Evolutionary conservation across 30 jellyfish, hydroid and myxozoan species (phyloP), one percentile per base, ranked within the genome.

Genomic region (Hydra vulgaris): DNA sequence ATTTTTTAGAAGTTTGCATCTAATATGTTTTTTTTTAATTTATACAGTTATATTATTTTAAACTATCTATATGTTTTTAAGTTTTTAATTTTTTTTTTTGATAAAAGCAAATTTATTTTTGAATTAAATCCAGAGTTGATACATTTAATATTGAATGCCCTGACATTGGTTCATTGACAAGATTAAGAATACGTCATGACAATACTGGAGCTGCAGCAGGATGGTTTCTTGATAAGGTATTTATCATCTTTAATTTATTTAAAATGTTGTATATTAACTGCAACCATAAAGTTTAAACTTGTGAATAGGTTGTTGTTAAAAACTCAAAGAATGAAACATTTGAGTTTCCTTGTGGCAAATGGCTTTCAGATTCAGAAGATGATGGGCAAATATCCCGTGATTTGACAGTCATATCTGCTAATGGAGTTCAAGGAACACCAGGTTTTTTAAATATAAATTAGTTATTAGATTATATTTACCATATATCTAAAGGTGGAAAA

Each of bases 331-430:
- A 84, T 21, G 73, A 80, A 12, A 71, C 89, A 1, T 80, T 22
- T 72, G 95, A 87, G 72, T 92, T 92, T 76, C 98, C 98, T 0
- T 92, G 98, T 72, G 74, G 53, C 25, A 84, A 96, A 56, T 92
- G 98, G 98, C 83, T 92, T 15, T 92, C 98, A 1, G 87, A 92
- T 73, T 79, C 95, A 16, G 98, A 92, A 72, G 98, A 92, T 82
- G 98, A 92, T 92, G 98, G 98, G 23, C 91, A 92, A 84, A 92
- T 87, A 21, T 77, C 98, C 17, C 26, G 96, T 54, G 98, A 92
- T 71, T 71, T 92, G 74, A n/a, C 74, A n/a, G 25, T 92, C 26
- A 77, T 86, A 3, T 18, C 27, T 53, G 80, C 79, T 27, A 76
- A 70, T 61, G 79, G 78, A 17, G 18, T 19, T 8, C 78, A 81